Conservation (phyloP, 2,113 vertebrate genomes). For the Corythornis madagascariensis region DNA sequence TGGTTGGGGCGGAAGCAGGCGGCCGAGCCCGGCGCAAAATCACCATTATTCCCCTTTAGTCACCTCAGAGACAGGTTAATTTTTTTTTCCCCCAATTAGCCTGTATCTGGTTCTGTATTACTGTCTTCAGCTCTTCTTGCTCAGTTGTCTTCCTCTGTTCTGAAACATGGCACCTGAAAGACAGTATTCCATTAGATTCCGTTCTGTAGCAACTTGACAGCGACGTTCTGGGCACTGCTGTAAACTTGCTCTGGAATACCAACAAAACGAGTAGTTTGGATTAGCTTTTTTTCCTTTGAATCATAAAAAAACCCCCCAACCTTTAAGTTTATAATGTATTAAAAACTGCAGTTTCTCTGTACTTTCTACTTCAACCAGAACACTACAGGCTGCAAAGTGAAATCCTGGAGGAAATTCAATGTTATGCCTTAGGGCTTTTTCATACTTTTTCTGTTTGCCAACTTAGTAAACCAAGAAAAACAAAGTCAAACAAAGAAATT, state of each 20-base stretch:
- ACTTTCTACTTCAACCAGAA: background rate
- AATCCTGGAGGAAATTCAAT: background rate
- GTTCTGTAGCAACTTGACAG: background rate
- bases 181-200: background rate
- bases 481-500: background rate
- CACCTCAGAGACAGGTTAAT: constrained; percentile 99
- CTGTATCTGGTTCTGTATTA: constrained; percentile 80
- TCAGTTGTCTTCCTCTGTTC: constrained; percentile 80
- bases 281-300: background rate
- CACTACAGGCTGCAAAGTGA: background rate
- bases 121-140: constrained; percentile 80
- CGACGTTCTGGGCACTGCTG: no score
- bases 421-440: background rate
- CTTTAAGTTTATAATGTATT: background rate
- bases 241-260: background rate
- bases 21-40: constrained; percentile 99
- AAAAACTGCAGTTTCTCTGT: background rate
- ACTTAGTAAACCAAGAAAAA: background rate
- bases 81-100: constrained; percentile 86
- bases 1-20: constrained; percentile 99
- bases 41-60: constrained; percentile 99
- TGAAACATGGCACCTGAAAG: constrained; percentile 90
- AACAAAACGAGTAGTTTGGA: background rate
- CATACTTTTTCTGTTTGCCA: background rate
- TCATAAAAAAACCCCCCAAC: background rate